Percentiles rank a stretch among this genome's conserved stretches.
These are phyloP conservation scores for Acronicta alni DNA, from an alignment of 2,888 invertebrate genomes.

Conservation along the genomic window DNA sequence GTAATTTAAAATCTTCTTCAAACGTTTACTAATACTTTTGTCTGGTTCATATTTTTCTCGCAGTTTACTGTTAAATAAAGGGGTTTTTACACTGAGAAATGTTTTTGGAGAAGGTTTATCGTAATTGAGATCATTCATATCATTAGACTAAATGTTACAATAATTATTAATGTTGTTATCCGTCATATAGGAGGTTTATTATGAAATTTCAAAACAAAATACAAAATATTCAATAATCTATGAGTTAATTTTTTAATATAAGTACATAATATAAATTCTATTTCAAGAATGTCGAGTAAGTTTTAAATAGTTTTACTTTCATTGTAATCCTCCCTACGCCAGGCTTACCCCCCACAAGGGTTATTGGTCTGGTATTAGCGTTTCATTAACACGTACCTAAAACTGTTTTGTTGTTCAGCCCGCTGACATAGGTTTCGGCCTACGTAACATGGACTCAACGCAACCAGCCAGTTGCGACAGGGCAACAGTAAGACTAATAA, in stretches of 20 bases:
- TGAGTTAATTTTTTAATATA: background rate
- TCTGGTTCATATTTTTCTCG: background rate
- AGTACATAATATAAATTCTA: too few relatives aligned
- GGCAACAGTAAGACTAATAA: conserved; percentile 81
- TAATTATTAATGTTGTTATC: conserved; percentile 21
- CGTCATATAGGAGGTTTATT: conserved; percentile 11
- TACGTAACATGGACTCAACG: conserved; percentile 82
- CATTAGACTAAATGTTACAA: conserved; percentile 33
- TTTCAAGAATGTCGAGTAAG: too few relatives aligned
- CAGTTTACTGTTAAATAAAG: background rate
- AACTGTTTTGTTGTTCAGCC: conserved; percentile 79
- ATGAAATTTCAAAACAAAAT: conserved; percentile 22
- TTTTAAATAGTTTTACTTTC: conserved; percentile 14
- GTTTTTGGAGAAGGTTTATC: conserved; percentile 37
- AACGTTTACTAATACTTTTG: conserved; percentile 11
- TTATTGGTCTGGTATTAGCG: conserved; percentile 59
- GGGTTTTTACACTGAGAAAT: background rate
- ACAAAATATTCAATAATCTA: background rate
- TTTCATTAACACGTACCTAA: conserved; percentile 50
- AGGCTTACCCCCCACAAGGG: conserved; percentile 33
- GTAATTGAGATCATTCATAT: conserved; percentile 20
- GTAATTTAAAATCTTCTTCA: conserved; percentile 43
- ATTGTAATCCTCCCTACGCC: conserved; percentile 10
- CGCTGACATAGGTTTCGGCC: conserved; percentile 83
- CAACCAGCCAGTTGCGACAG: conserved; percentile 82